Conservation (phyloP, 2,113 vertebrate genomes). For the Mirounga angustirostris region DNA sequence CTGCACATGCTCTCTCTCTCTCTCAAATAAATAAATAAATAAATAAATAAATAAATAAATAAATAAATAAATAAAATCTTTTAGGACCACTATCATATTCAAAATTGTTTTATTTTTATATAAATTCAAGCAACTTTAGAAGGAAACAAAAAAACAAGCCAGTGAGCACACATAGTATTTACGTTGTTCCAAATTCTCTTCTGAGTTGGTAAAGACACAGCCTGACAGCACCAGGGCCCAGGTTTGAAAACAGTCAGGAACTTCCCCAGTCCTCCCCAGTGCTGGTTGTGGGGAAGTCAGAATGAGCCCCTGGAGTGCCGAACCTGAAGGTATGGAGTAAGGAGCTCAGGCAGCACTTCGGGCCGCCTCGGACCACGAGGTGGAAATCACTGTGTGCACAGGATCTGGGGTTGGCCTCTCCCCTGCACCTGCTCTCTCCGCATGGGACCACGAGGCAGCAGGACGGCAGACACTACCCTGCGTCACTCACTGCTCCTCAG, state of each 20-base stretch:
- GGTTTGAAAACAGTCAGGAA: background rate
- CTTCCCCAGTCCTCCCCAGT: fast-evolving
- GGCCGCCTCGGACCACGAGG: too few species aligned
- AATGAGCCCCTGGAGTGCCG: background rate
- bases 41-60: background rate
- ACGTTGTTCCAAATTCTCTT: background rate
- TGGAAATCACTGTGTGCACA: fast-evolving
- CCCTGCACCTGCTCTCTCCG: fast-evolving
- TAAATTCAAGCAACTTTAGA: background rate
- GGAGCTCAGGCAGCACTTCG: fast-evolving
- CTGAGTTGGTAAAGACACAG: background rate
- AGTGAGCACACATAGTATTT: background rate
- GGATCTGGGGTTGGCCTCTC: too few species aligned
- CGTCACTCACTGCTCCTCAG: too few species aligned
- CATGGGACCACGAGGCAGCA: fast-evolving
- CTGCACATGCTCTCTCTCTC: background rate
- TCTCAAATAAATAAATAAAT: too few species aligned
- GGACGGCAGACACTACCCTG: background rate
- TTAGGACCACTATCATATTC: background rate
- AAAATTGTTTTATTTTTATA: background rate
- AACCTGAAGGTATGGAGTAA: fast-evolving
- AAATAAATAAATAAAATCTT: background rate
- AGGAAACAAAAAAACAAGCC: background rate
- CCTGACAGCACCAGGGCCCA: too few species aligned
- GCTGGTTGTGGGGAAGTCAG: too few species aligned